A percentile compares a stretch with the other conserved stretches of the same genome.
Evolutionary conservation across 2,888 invertebrate genomes (phyloP).

Genomic region (Monoplex corrugatus): DNA sequence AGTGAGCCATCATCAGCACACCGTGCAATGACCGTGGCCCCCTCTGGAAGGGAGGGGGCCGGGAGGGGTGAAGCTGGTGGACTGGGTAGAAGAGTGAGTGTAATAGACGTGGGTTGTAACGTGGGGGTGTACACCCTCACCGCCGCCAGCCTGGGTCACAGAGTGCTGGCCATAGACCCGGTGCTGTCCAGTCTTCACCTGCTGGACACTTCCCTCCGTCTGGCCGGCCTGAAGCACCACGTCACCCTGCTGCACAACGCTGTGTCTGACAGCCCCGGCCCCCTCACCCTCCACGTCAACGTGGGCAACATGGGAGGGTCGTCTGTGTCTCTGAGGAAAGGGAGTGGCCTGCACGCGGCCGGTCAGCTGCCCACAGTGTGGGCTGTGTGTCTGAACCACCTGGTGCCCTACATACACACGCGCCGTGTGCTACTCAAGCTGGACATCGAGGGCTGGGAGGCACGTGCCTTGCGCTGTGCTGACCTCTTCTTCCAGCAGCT

Average conservation of each 20-base stretch:
- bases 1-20: neutral
- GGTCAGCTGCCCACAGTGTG: conserved; percentile 47
- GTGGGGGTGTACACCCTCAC: conserved; percentile 52
- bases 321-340: conserved; percentile 51
- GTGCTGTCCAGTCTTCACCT: conserved; percentile 51
- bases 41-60: neutral
- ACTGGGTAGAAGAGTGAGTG: too few species aligned
- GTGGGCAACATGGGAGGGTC: conserved; percentile 67
- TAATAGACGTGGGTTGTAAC: conserved; percentile 56
- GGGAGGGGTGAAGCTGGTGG: neutral
- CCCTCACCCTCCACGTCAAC: conserved; percentile 59
- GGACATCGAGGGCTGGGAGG: conserved; percentile 73
- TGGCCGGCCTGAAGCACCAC: conserved; percentile 52
- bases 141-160: conserved; percentile 51
- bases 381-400: conserved; percentile 66
- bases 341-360: too few species aligned
- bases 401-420: conserved; percentile 57
- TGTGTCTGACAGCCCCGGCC: conserved; percentile 61
- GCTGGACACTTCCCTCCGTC: conserved; percentile 47
- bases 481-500: conserved; percentile 63
- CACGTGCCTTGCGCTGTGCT: conserved; percentile 62
- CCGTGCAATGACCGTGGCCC: neutral
- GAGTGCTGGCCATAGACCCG: conserved; percentile 53
- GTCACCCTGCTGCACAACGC: conserved; percentile 67
- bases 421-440: conserved; percentile 69